Conservation (phyloP, 1,140 invertebrate species). For the Drosophila malerkotliana region DNA sequence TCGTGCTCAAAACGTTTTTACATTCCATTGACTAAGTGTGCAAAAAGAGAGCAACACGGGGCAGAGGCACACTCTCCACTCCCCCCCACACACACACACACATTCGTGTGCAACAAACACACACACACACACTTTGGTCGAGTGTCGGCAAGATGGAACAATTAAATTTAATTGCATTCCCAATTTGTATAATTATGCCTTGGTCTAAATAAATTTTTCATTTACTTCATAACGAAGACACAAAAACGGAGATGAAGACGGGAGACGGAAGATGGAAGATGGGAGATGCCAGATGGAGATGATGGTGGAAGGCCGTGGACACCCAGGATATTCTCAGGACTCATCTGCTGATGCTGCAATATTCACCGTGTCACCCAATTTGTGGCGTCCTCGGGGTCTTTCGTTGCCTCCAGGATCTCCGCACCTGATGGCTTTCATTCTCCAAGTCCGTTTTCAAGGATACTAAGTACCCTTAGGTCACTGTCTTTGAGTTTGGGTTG, state of each 20-base stretch:
- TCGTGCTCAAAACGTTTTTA: slow-evolving; percentile 82
- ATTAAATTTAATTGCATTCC: slow-evolving; percentile 82
- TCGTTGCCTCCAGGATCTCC: background rate
- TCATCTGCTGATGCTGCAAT: slow-evolving; percentile 31
- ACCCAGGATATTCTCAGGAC: background rate
- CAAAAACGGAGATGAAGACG: slow-evolving; percentile 29
- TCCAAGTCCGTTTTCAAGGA: background rate
- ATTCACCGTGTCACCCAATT: slow-evolving; percentile 2
- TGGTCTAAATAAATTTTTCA: slow-evolving; percentile 78
- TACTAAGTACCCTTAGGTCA: background rate
- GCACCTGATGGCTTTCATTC: background rate
- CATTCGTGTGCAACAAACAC: slow-evolving; percentile 45
- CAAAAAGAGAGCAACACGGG: slow-evolving; percentile 18
- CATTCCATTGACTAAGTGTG: slow-evolving; percentile 72
- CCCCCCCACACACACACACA: slow-evolving; percentile 25
- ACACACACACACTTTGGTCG: slow-evolving; percentile 34
- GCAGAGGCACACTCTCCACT: slow-evolving; percentile 33
- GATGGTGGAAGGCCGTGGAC: slow-evolving; percentile 2
- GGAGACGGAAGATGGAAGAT: background rate
- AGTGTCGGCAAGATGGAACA: slow-evolving; percentile 69
- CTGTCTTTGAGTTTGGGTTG: too few relatives aligned
- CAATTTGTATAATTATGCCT: slow-evolving; percentile 82
- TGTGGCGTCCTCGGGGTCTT: background rate
- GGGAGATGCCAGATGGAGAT: background rate
- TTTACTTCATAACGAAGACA: slow-evolving; percentile 68